These are phyloP conservation scores for Sorex maritimensis DNA, from an alignment of 2,797 vertebrate species.

Conservation along the genomic window DNA sequence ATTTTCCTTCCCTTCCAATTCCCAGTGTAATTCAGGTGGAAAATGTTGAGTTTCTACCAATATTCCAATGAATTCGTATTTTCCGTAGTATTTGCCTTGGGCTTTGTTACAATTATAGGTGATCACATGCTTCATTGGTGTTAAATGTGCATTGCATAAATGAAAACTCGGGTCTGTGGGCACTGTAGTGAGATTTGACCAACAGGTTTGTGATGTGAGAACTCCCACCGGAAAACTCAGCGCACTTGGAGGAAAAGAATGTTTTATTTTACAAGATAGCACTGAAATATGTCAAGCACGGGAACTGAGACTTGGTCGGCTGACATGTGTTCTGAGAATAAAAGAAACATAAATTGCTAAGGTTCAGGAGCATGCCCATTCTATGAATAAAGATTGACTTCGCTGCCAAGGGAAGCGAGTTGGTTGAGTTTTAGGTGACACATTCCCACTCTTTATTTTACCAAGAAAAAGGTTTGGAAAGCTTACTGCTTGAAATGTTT, in stretches of 20 bases:
- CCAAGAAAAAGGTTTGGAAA: conserved; percentile 79
- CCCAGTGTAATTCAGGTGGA: too few relatives aligned
- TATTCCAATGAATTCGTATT: neutral
- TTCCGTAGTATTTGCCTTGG: neutral
- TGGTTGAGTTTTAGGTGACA: conserved; percentile 79
- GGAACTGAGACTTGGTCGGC: conserved; percentile 71
- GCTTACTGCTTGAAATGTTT: conserved; percentile 77
- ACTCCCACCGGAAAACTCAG: conserved; percentile 70
- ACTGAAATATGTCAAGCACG: conserved; percentile 81
- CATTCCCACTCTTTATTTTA: conserved; percentile 66
- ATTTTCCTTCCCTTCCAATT: too few relatives aligned
- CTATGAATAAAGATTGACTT: conserved; percentile 86
- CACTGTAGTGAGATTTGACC: conserved; percentile 21
- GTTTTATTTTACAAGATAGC: conserved; percentile 79
- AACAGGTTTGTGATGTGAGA: neutral
- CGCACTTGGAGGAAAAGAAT: conserved; percentile 49
- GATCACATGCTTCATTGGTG: neutral
- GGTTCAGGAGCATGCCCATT: conserved; percentile 81
- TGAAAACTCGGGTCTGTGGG: neutral
- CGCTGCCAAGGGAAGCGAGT: conserved; percentile 74
- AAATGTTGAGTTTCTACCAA: too few relatives aligned
- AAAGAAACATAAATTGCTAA: conserved; percentile 85
- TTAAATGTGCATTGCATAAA: neutral
- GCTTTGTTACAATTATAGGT: neutral
- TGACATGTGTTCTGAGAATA: conserved; percentile 80